Evolutionary conservation across 2,888 invertebrate genomes (phyloP).

Genomic region (Rhamnusium bicolor): DNA sequence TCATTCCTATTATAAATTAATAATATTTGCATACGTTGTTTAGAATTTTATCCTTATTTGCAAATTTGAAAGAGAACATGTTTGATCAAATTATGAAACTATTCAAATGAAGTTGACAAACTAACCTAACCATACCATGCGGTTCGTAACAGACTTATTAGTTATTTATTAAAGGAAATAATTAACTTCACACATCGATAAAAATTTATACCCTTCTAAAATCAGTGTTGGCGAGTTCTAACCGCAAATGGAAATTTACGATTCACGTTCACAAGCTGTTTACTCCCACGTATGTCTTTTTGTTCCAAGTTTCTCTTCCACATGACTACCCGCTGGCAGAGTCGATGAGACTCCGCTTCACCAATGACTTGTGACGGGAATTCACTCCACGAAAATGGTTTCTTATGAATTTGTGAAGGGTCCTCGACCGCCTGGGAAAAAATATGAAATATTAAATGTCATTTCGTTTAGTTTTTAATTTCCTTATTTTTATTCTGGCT

Average conservation of each 20-base stretch:
- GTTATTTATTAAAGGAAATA: conserved; percentile 13
- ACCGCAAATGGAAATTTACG: conserved; percentile 36
- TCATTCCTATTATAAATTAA: too few species aligned
- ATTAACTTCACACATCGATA: conserved; percentile 11
- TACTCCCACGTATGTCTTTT: conserved; percentile 33
- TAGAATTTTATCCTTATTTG: too few species aligned
- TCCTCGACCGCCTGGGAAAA: not conserved
- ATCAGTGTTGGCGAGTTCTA: conserved; percentile 4
- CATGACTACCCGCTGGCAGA: conserved; percentile 13
- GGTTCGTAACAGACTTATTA: not conserved
- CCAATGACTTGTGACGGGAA: conserved; percentile 2
- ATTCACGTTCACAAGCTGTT: conserved; percentile 26
- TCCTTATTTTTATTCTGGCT: not conserved
- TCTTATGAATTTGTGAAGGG: not conserved
- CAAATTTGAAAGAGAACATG: too few species aligned
- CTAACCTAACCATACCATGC: conserved; percentile 1
- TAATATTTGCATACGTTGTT: too few species aligned
- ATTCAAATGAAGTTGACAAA: not conserved
- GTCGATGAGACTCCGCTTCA: not conserved
- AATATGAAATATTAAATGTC: conserved; percentile 2
- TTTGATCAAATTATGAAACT: too few species aligned
- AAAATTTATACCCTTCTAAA: conserved; percentile 12
- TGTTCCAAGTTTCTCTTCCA: conserved; percentile 26
- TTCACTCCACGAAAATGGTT: not conserved
- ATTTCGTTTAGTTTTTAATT: not conserved